These are phyloP conservation scores for Pycnonotus jocosus DNA, from an alignment of 2,113 vertebrate species.

Conservation along the genomic window DNA sequence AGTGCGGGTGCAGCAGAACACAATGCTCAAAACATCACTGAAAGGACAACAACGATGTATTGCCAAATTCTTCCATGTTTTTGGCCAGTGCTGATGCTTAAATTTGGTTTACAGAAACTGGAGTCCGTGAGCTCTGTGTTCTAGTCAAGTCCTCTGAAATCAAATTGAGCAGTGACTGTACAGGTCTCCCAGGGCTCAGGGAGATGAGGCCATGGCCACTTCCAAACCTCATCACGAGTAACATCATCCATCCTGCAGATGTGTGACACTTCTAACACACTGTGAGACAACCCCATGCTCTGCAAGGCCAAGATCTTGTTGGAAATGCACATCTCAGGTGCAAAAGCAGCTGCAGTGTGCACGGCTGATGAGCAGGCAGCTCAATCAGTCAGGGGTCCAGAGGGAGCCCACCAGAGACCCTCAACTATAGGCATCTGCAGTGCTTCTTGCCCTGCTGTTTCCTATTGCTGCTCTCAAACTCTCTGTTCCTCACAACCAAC, in stretches of 20 bases:
- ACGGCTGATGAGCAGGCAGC: background rate
- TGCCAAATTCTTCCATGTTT: background rate
- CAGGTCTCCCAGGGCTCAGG: rapidly evolving
- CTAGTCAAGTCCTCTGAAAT: background rate
- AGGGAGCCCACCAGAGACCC: background rate
- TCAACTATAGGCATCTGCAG: rapidly evolving
- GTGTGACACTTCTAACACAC: background rate
- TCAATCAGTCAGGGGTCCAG: background rate
- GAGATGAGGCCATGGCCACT: rapidly evolving
- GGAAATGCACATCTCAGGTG: background rate
- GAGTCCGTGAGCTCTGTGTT: background rate
- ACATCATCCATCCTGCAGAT: rapidly evolving
- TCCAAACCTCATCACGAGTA: background rate
- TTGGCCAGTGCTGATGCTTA: background rate
- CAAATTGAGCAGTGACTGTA: background rate
- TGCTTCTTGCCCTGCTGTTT: background rate
- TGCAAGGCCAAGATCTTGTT: background rate
- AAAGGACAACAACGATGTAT: background rate
- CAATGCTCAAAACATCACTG: background rate
- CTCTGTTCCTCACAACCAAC: background rate
- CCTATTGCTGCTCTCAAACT: rapidly evolving
- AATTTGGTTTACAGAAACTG: background rate
- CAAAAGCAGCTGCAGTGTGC: background rate
- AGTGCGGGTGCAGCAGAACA: background rate
- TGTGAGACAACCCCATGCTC: background rate